Conservation (phyloP, 2,888 invertebrate genomes). For the Plutella xylostella region DNA sequence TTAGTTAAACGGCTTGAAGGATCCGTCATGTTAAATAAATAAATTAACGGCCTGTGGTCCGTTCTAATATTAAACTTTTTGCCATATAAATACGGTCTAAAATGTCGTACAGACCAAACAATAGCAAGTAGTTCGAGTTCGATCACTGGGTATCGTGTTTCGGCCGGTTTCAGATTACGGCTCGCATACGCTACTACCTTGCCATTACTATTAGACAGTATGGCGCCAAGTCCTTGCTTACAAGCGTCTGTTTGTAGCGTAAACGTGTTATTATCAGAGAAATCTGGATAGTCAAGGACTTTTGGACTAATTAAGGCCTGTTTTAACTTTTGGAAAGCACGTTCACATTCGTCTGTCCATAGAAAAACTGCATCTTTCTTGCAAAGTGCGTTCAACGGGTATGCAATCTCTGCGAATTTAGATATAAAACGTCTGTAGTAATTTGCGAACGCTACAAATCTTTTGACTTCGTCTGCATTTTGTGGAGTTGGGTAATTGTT, state of each 20-base stretch:
- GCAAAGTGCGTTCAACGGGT: slow-evolving; percentile 14
- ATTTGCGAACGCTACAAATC: slow-evolving; percentile 4
- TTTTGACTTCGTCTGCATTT: background rate
- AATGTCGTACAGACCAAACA: background rate
- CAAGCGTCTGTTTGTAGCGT: background rate
- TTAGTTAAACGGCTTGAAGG: background rate
- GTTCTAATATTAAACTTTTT: background rate
- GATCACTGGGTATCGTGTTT: background rate
- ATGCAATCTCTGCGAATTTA: slow-evolving; percentile 13
- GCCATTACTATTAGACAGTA: background rate
- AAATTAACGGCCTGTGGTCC: background rate
- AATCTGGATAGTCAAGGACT: background rate
- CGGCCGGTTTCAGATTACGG: background rate
- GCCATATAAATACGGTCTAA: background rate
- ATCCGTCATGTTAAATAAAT: background rate
- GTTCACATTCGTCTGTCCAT: background rate
- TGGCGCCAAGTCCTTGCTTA: background rate
- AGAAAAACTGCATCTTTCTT: slow-evolving; percentile 7
- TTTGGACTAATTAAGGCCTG: background rate
- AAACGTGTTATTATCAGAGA: background rate
- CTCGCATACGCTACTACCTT: background rate
- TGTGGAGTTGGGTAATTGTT: background rate
- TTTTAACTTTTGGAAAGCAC: background rate
- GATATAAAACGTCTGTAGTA: slow-evolving; percentile 12
- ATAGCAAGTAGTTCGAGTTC: background rate